Evolutionary conservation across 2,888 invertebrate species (phyloP).

Genomic region (Therioaphis trifolii): DNA sequence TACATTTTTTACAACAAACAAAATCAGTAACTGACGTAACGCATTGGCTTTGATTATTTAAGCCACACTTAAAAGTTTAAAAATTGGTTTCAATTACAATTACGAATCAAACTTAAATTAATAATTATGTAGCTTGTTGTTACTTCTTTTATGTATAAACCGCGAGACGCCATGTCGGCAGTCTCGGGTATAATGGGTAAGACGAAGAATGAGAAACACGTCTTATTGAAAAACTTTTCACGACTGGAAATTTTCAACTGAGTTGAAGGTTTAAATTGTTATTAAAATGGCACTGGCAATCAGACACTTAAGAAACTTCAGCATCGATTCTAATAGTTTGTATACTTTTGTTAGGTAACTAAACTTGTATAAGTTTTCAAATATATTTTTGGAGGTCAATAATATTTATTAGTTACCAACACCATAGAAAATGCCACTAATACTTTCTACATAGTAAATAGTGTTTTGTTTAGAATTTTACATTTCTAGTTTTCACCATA

Average conservation of each 20-base stretch:
- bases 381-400: slow-evolving; percentile 34
- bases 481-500: not conserved
- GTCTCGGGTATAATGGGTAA: not conserved
- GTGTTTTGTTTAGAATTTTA: not conserved
- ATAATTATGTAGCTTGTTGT: no score
- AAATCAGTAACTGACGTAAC: no score
- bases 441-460: no score
- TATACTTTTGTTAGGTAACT: slow-evolving; percentile 44
- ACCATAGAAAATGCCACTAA: not conserved
- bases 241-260: slow-evolving; percentile 36
- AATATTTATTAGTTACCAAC: slow-evolving; percentile 2
- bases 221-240: slow-evolving; percentile 59
- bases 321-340: slow-evolving; percentile 41
- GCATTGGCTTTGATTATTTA: no score
- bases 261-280: slow-evolving; percentile 41
- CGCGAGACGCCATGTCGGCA: not conserved
- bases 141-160: slow-evolving; percentile 26
- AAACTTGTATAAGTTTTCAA: slow-evolving; percentile 18
- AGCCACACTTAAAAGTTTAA: no score
- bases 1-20: no score
- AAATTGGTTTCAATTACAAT: no score
- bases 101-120: no score
- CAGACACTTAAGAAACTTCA: slow-evolving; percentile 46
- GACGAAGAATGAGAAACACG: slow-evolving; percentile 27
- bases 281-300: slow-evolving; percentile 58